These are phyloP conservation scores for Dendroctonus valens DNA, from an alignment of 1,140 invertebrate species.

Conservation along the genomic window DNA sequence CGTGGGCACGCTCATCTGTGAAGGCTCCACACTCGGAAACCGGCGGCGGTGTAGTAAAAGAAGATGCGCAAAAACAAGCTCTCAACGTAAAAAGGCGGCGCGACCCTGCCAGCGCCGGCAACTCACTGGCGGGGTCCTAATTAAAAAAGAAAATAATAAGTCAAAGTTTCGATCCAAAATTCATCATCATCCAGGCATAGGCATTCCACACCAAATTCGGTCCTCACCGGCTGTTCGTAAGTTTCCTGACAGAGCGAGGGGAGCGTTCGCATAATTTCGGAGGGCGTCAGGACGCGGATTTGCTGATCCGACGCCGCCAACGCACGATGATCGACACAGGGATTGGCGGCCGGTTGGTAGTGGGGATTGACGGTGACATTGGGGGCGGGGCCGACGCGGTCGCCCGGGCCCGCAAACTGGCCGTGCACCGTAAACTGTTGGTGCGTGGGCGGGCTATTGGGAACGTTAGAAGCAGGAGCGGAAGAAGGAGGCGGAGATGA, in stretches of 20 bases:
- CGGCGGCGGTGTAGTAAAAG: too few species aligned
- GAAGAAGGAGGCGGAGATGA: slow-evolving; percentile 39
- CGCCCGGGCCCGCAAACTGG: slow-evolving; percentile 47
- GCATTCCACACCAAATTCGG: slow-evolving; percentile 43
- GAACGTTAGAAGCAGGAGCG: slow-evolving; percentile 2
- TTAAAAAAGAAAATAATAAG: too few species aligned
- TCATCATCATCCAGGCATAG: not conserved
- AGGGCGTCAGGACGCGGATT: slow-evolving; percentile 80
- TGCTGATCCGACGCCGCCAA: slow-evolving; percentile 62
- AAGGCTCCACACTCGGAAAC: too few species aligned
- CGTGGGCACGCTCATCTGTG: too few species aligned
- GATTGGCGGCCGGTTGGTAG: slow-evolving; percentile 41
- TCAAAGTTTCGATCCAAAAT: too few species aligned
- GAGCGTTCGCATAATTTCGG: slow-evolving; percentile 83
- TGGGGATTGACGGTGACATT: slow-evolving; percentile 61
- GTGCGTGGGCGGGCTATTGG: slow-evolving; percentile 42
- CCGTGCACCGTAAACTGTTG: slow-evolving; percentile 50
- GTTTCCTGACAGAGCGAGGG: slow-evolving; percentile 72
- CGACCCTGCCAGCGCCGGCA: too few species aligned
- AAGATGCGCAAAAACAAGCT: too few species aligned
- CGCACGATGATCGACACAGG: slow-evolving; percentile 40
- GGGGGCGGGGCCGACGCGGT: slow-evolving; percentile 52
- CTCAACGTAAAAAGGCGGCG: too few species aligned
- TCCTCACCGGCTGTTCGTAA: slow-evolving; percentile 65
- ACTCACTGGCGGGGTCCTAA: too few species aligned